These are phyloP conservation scores for Synergus japonicus DNA, from an alignment of 2,888 invertebrate genomes.

Conservation along the genomic window DNA sequence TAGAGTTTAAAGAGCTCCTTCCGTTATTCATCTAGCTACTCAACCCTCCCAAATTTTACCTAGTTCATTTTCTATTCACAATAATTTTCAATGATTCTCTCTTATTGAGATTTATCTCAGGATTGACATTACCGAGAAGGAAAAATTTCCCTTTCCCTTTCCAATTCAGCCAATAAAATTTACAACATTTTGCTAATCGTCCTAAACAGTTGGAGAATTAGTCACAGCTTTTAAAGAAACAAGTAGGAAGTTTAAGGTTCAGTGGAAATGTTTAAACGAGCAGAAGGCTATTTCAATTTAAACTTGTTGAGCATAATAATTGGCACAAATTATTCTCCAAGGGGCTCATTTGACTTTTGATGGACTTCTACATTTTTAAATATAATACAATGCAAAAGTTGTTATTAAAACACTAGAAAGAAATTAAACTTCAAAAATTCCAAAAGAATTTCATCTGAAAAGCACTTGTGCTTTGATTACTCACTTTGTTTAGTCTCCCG, in stretches of 20 bases:
- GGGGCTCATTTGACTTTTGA: neutral
- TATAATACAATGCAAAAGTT: neutral
- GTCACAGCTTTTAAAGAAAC: too few species aligned
- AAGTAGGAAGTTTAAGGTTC: neutral
- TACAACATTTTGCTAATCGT: too few species aligned
- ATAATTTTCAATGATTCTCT: too few species aligned
- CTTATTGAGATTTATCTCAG: too few species aligned
- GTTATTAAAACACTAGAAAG: neutral
- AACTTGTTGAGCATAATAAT: neutral
- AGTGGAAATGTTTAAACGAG: neutral
- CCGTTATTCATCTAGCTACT: conserved; percentile 43
- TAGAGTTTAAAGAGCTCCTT: conserved; percentile 45
- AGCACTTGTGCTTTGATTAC: neutral
- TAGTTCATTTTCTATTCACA: neutral
- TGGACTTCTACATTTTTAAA: neutral
- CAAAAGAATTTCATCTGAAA: neutral
- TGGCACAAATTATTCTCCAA: neutral
- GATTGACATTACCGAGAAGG: too few species aligned
- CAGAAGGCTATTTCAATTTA: neutral
- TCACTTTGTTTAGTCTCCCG: neutral
- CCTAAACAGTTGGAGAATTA: too few species aligned
- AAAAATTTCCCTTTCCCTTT: too few species aligned
- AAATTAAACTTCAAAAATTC: neutral
- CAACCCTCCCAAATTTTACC: neutral
- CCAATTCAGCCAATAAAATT: too few species aligned